Conservation (phyloP, 2,888 invertebrate species). For the Xestia rhomboidea region DNA sequence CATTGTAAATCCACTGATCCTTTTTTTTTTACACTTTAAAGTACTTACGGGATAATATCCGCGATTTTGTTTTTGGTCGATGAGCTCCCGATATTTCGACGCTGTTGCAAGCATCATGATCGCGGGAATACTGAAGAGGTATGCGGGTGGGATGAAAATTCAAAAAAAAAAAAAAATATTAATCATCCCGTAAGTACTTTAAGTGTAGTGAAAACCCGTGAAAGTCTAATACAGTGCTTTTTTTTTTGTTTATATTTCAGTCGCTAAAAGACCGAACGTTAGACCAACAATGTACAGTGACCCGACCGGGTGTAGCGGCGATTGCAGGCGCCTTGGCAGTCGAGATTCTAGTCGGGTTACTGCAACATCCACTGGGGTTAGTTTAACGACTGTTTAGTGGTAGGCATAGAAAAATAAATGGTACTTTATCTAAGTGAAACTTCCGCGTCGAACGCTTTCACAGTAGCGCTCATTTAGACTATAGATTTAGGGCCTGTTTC, state of each 20-base stretch:
- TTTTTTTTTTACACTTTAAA: background rate
- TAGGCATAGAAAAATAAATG: background rate
- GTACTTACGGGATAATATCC: too few species aligned
- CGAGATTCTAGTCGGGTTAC: conserved; percentile 95
- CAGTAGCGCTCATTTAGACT: background rate
- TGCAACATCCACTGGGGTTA: conserved; percentile 95
- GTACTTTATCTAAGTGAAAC: background rate
- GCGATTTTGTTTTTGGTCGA: too few species aligned
- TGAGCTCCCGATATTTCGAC: too few species aligned
- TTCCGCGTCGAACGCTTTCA: background rate
- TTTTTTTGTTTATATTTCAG: conserved; percentile 85
- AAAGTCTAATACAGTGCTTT: too few species aligned
- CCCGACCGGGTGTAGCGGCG: conserved; percentile 97
- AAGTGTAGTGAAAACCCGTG: too few species aligned
- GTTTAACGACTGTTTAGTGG: background rate
- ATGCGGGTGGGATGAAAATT: too few species aligned
- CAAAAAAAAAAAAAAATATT: too few species aligned
- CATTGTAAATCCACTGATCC: background rate
- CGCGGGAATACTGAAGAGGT: too few species aligned
- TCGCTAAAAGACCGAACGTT: conserved; percentile 97
- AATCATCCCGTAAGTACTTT: too few species aligned
- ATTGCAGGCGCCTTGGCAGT: conserved; percentile 97
- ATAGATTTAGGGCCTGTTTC: too few species aligned
- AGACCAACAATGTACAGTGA: conserved; percentile 99
- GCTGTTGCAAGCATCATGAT: too few species aligned